Evolutionary conservation across 1,140 invertebrate species (phyloP).

Genomic region (Nasonia vitripennis): DNA sequence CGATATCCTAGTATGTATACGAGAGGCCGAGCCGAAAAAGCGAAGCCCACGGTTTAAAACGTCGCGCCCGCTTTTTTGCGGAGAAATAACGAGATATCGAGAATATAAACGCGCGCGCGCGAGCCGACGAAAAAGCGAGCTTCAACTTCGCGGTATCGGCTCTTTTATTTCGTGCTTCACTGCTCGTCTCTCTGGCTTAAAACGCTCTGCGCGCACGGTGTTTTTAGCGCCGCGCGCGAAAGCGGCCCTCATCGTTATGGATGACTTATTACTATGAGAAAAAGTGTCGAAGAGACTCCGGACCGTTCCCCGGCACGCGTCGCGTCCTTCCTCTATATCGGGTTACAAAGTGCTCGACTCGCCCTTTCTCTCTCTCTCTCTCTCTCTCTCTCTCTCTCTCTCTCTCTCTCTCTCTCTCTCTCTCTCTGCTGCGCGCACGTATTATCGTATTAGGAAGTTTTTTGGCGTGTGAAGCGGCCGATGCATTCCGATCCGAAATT

Average conservation of each 20-base stretch:
- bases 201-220: neutral
- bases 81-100: neutral
- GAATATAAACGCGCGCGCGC: neutral
- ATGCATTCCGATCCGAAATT: slow-evolving; percentile 22
- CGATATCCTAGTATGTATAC: too few species aligned
- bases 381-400: too few species aligned
- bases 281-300: slow-evolving; percentile 45
- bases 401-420: too few species aligned
- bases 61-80: neutral
- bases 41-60: neutral
- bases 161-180: slow-evolving; percentile 42
- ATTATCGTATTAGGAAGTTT: slow-evolving; percentile 61
- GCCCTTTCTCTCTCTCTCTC: slow-evolving; percentile 29
- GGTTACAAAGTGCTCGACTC: slow-evolving; percentile 51
- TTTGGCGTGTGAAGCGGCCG: slow-evolving; percentile 14
- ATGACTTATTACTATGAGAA: slow-evolving; percentile 53
- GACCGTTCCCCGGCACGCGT: slow-evolving; percentile 54
- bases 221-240: slow-evolving; percentile 10
- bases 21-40: too few species aligned
- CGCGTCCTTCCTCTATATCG: slow-evolving; percentile 41
- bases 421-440: neutral
- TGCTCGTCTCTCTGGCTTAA: neutral
- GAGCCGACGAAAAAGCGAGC: neutral
- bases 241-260: slow-evolving; percentile 47
- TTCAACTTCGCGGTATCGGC: slow-evolving; percentile 38